Percentiles rank a stretch among this genome's conserved stretches.
phyloP scores from a whole-genome alignment of 1,140 invertebrate genomes.

The Ladona fulva region DNA sequence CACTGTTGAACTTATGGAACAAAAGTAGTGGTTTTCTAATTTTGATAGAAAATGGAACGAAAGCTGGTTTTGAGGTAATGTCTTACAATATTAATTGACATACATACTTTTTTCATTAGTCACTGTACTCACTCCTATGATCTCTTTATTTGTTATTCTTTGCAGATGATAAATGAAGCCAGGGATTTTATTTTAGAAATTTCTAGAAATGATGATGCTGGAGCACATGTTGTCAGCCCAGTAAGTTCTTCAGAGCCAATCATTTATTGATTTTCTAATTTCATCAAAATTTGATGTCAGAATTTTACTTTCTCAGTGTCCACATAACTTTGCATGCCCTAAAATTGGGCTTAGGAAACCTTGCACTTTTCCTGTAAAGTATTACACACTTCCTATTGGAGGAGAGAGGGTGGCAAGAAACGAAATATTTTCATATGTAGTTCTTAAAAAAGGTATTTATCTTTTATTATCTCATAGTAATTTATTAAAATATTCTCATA shows the following conservation, averaged over 20 bases:
- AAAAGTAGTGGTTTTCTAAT: slow-evolving; percentile 76
- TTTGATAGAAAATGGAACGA: slow-evolving; percentile 74
- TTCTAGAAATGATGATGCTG: slow-evolving; percentile 27
- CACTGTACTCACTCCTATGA: not conserved
- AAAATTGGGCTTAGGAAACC: slow-evolving; percentile 50
- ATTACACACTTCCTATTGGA: slow-evolving; percentile 45
- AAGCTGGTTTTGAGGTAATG: slow-evolving; percentile 60
- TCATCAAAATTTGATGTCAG: too few relatives aligned
- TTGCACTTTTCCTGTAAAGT: slow-evolving; percentile 67
- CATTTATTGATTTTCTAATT: too few relatives aligned
- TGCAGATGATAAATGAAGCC: slow-evolving; percentile 57
- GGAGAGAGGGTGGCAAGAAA: slow-evolving; percentile 33
- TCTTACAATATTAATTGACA: too few relatives aligned
- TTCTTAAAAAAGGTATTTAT: slow-evolving; percentile 65
- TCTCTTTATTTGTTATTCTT: slow-evolving; percentile 27
- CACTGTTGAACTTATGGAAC: slow-evolving; percentile 70
- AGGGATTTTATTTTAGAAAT: slow-evolving; percentile 57
- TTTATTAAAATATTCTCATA: slow-evolving; percentile 11
- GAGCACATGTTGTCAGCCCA: slow-evolving; percentile 59
- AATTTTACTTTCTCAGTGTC: slow-evolving; percentile 51
- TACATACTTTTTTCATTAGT: too few relatives aligned
- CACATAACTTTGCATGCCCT: slow-evolving; percentile 69
- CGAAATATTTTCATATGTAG: slow-evolving; percentile 63
- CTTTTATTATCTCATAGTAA: slow-evolving; percentile 16
- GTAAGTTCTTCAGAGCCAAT: slow-evolving; percentile 44